Percentiles rank a stretch among this genome's conserved stretches.
Evolutionary conservation across 2,797 vertebrate genomes (phyloP).

Genomic region (Carcharodon carcharias): DNA sequence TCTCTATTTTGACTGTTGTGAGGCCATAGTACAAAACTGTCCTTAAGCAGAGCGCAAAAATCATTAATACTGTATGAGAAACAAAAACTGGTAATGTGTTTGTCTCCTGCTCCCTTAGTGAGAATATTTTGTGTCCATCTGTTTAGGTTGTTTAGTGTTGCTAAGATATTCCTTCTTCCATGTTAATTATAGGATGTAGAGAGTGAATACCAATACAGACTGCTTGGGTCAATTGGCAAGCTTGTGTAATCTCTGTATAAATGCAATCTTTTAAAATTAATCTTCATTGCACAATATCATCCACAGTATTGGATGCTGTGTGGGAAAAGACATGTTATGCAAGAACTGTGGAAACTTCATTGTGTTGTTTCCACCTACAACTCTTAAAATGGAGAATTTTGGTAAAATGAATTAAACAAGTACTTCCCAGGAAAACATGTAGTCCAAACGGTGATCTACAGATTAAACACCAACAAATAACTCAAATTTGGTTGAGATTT

Average conservation of each 20-base stretch:
- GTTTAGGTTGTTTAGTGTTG: not conserved
- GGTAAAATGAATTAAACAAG: not conserved
- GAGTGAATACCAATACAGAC: not conserved
- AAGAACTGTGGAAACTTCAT: not conserved
- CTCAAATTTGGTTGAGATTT: not conserved
- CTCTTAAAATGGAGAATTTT: not conserved
- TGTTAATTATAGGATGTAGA: not conserved
- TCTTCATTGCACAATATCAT: not conserved
- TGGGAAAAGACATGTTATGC: not conserved
- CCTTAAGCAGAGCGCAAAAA: not conserved
- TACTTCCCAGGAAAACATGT: not conserved
- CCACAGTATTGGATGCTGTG: not conserved
- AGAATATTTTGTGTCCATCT: too few relatives aligned
- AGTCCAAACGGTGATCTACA: not conserved
- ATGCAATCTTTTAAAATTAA: not conserved
- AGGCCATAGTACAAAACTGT: not conserved
- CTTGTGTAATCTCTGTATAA: not conserved
- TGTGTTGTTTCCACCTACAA: not conserved
- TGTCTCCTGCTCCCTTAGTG: not conserved
- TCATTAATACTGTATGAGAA: not conserved
- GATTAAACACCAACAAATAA: not conserved
- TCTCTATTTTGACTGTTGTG: not conserved
- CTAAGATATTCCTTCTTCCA: not conserved
- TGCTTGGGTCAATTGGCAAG: not conserved
- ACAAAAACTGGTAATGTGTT: not conserved